Conservation (phyloP, 2,888 invertebrate genomes). For the Trypoxylon attenuatum region DNA sequence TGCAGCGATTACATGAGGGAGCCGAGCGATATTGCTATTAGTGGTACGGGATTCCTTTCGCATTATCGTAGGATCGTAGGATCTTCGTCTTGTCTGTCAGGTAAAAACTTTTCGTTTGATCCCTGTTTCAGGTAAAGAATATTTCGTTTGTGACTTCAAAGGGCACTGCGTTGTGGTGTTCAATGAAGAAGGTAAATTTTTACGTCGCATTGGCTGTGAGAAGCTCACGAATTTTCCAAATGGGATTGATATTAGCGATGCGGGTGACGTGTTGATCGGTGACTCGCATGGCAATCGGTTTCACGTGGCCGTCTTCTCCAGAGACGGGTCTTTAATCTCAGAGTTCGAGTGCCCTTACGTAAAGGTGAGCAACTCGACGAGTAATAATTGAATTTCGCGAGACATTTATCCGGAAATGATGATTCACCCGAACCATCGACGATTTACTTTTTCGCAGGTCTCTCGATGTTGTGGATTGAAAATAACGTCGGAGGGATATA, state of each 20-base stretch:
- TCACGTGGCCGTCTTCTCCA: slow-evolving; percentile 96
- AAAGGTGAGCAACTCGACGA: slow-evolving; percentile 83
- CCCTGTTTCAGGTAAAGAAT: slow-evolving; percentile 84
- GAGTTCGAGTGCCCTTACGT: slow-evolving; percentile 98
- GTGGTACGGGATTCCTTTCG: slow-evolving; percentile 77
- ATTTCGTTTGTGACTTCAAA: slow-evolving; percentile 98
- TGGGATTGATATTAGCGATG: slow-evolving; percentile 98
- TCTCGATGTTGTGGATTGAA: slow-evolving; percentile 98
- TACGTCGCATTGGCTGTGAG: slow-evolving; percentile 95
- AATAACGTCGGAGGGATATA: slow-evolving; percentile 97
- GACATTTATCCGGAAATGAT: background rate
- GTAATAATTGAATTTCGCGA: background rate
- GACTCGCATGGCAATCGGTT: slow-evolving; percentile 98
- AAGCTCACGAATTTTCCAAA: slow-evolving; percentile 98
- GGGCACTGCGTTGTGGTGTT: slow-evolving; percentile 98
- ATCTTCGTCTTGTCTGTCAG: no score
- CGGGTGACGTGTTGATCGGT: slow-evolving; percentile 96
- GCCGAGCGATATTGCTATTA: slow-evolving; percentile 97
- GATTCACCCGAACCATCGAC: background rate
- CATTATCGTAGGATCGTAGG: background rate
- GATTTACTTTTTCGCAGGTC: slow-evolving; percentile 82
- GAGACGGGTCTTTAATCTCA: slow-evolving; percentile 89
- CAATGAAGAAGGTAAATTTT: slow-evolving; percentile 92
- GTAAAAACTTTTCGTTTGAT: no score
- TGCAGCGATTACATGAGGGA: slow-evolving; percentile 98